These are phyloP conservation scores for Naja naja DNA, from an alignment of 2,113 vertebrate genomes.

Conservation along the genomic window DNA sequence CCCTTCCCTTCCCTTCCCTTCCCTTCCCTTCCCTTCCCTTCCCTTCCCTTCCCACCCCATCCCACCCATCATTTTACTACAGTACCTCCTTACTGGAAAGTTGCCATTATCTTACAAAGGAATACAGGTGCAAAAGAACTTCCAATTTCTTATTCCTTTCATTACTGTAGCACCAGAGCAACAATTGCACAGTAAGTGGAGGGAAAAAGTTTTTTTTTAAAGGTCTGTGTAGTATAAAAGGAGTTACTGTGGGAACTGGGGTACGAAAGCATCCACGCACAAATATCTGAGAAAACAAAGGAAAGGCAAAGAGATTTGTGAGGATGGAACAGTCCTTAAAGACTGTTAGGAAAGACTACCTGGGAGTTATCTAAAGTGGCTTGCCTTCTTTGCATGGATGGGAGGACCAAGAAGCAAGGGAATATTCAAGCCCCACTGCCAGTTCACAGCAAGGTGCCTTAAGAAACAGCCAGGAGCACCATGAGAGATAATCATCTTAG, in stretches of 20 bases:
- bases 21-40: too few species aligned
- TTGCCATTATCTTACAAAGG: background rate
- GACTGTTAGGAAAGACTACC: background rate
- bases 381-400: background rate
- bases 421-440: background rate
- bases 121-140: background rate
- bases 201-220: background rate
- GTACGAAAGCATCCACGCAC: background rate
- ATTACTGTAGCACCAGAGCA: background rate
- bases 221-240: background rate
- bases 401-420: background rate
- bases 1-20: background rate
- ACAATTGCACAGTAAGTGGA: background rate
- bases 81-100: background rate
- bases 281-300: background rate
- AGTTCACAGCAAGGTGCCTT: background rate
- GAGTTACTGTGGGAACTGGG: background rate
- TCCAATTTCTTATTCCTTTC: background rate
- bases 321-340: background rate
- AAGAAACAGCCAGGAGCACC: background rate
- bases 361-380: background rate
- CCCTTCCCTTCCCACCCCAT: background rate
- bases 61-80: background rate
- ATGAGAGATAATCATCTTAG: background rate
- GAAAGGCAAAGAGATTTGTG: background rate